Evolutionary conservation across 2,888 invertebrate species (phyloP), one percentile per base, ranked within the genome.

Genomic region (Eustalomyia histrio): DNA sequence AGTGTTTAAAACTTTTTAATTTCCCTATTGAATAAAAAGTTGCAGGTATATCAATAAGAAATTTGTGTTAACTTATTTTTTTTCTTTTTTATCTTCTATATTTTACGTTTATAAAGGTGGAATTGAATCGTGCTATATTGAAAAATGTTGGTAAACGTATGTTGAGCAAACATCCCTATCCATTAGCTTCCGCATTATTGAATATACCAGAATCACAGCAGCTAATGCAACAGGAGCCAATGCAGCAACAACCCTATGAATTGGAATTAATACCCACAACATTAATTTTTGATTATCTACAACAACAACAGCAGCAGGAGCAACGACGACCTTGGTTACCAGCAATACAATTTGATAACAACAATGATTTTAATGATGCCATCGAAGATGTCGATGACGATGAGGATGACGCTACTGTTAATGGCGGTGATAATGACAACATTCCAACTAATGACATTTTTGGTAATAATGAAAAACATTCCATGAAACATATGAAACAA

Each of bases 141-240:
- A 94, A 95, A 88, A 94, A 93, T 83, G 94, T 96, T 84, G 96
- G 96, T 85, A 96, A 96, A 90, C 93, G 96, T 89, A 85, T 85
- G 65, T 83, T 79, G 67, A 80, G 65, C 78, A 85, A 79, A 64
- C 82, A 83, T 33, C 75, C 80, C 67, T 78, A 84, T 60, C 84
- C 84, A 58, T 76, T 84, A 60, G 79, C 75, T 74, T 76, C 83
- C 64, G 74, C 82, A 52, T 63, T 82, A 63, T 76, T 57, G 9
- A 47, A 83, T 35, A 76, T 69, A 16, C 68, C 64, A 29, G 60
- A 76, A 57, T 82, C 83, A 61, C 84, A 81, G 50, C 82, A 80
- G 50, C 76, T 52, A 24, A 75, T 82, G 58, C 65, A 80, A 78
- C 75, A 58, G 33, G 78, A 76, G 24, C 64, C 60, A 8, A 47